Evolutionary conservation across 1,140 invertebrate species (phyloP), one percentile per base, ranked within the genome.

Genomic region (Penaeus chinensis): DNA sequence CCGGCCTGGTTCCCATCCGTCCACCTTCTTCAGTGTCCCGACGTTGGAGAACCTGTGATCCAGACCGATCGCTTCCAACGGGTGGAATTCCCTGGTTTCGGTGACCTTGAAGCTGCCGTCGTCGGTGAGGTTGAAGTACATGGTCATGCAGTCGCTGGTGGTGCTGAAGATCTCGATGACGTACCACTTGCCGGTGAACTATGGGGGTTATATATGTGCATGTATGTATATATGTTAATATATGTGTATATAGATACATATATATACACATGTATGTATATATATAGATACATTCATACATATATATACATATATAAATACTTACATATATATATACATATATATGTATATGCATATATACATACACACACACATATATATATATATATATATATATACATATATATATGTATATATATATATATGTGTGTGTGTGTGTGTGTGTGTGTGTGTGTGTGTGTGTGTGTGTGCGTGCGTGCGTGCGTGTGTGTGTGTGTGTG

Each of bases 131-230:
- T 62, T 82, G 80, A 82, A 82, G 80, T 11, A 32, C 60, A 82
- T 63, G 3, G 80, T 82, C 54, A 82, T 62, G 80, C 80, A 82
- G n/a, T 63, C 32, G 60, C 80, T 82, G 80, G 24, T 66, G 54
- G 80, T 65, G 61, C 61, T 82, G 80, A 82, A 82, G 80, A 82
- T 82, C 61, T 82, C 27, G 80, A 66, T 63, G 22, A 82, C 80
- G 80, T 66, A 82, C 80, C 80, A 82, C 54, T 32, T 10, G 10
- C 80, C 80, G 16, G n/a, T 22, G 27, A 82, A 63, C 80, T 82
- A 62, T 65, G 20, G 47, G 0, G 19, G 20, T n/a, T 19, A 27
- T 24, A n/a, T 71, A 24, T 69, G 20, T 24, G 20, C 20, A 71
- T 71, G 24, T 71, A 71, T 71, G 20, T 71, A 71, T 71, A 71